Percentiles rank a stretch among this genome's conserved stretches.
These are phyloP conservation scores for Tympanoctomys barrerae DNA, from an alignment of 2,797 vertebrate species.

Conservation along the genomic window DNA sequence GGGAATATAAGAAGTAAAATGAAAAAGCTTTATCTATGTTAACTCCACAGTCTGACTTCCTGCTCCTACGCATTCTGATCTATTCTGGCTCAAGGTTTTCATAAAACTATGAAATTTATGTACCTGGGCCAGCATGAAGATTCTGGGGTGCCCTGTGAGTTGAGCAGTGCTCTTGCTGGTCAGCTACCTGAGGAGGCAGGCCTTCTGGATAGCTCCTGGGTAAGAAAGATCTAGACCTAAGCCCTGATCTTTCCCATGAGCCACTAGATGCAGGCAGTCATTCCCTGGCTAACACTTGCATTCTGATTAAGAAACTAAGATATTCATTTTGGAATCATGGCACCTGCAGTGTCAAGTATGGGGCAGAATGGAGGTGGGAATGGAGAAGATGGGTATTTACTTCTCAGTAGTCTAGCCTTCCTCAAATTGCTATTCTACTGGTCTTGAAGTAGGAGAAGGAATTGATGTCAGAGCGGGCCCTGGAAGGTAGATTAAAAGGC, in stretches of 20 bases:
- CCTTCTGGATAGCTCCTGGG: background rate
- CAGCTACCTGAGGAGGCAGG: background rate
- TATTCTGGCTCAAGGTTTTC: constrained; percentile 9
- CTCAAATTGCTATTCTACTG: constrained; percentile 22
- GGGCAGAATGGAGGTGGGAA: background rate
- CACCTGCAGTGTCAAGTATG: background rate
- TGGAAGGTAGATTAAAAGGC: constrained; percentile 10
- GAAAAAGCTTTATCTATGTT: background rate
- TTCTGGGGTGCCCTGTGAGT: background rate
- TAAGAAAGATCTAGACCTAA: background rate
- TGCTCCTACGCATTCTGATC: background rate
- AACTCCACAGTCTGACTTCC: background rate
- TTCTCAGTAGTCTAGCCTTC: background rate
- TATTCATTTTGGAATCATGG: background rate
- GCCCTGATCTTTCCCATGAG: background rate
- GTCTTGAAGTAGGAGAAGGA: constrained; percentile 11
- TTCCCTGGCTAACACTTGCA: background rate
- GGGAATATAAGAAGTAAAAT: background rate
- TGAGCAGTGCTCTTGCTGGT: background rate
- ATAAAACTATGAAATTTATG: background rate
- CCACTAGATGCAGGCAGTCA: background rate
- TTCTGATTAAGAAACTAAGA: constrained; percentile 34
- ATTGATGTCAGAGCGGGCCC: background rate
- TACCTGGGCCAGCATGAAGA: background rate
- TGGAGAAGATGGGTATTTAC: background rate